Percentiles rank a stretch among this genome's conserved stretches.
Conservation (phyloP, 1,140 invertebrate genomes). For the Pseudomyrmex gracilis region DNA sequence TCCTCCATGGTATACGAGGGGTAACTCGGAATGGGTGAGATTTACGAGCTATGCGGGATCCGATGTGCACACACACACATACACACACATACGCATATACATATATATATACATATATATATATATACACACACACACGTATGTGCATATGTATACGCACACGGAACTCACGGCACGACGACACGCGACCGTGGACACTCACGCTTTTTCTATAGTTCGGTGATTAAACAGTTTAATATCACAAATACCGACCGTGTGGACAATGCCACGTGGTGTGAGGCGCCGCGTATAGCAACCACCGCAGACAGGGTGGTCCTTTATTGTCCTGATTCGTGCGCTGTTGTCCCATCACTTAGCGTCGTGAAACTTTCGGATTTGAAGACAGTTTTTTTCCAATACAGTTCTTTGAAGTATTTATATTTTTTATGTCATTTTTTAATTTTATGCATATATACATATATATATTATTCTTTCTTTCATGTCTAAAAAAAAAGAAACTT, state of each 20-base stretch:
- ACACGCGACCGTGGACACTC: constrained; percentile 27
- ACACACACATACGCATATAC: constrained; percentile 10
- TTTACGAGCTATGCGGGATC: constrained; percentile 78
- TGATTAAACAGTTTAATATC: constrained; percentile 80
- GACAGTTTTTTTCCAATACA: constrained; percentile 6
- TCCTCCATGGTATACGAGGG: constrained; percentile 35
- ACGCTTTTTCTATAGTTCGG: constrained; percentile 76
- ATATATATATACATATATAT: too few species aligned
- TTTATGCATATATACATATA: too few species aligned
- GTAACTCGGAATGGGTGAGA: constrained; percentile 68
- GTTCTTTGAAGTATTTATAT: neutral
- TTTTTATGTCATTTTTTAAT: neutral
- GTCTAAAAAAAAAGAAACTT: neutral
- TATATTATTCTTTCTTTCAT: neutral
- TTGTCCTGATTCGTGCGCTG: constrained; percentile 53
- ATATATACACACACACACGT: constrained; percentile 12
- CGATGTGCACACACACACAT: constrained; percentile 50
- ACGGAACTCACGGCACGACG: constrained; percentile 55
- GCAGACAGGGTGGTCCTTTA: constrained; percentile 57
- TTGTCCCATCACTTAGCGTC: constrained; percentile 59
- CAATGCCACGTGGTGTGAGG: constrained; percentile 67
- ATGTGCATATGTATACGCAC: constrained; percentile 28
- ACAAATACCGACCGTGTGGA: constrained; percentile 71
- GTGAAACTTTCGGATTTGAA: constrained; percentile 49
- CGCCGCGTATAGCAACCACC: constrained; percentile 21